These are phyloP conservation scores for Antheraea pernyi DNA, from an alignment of 1,140 invertebrate species.

Conservation along the genomic window DNA sequence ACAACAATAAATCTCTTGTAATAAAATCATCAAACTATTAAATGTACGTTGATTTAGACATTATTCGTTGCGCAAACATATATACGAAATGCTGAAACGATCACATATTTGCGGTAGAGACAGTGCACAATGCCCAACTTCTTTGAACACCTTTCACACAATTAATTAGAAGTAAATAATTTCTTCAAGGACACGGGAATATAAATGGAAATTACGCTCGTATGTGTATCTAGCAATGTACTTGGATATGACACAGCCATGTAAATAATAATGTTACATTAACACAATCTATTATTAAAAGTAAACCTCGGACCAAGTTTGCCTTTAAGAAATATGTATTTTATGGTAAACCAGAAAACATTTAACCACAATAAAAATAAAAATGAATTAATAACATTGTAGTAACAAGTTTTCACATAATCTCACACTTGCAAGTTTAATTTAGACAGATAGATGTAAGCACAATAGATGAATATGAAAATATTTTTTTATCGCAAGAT, in stretches of 20 bases:
- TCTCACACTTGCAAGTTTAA: too few species aligned
- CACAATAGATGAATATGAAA: too few species aligned
- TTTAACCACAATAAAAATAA: not conserved
- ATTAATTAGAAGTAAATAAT: too few species aligned
- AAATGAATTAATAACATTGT: not conserved
- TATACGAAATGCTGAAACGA: constrained; percentile 38
- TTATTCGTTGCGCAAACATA: constrained; percentile 49
- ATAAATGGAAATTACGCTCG: constrained; percentile 57
- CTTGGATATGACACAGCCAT: constrained; percentile 73
- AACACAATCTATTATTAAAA: too few species aligned
- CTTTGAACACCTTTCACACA: constrained; percentile 20
- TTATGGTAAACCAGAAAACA: not conserved
- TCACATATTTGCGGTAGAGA: constrained; percentile 13
- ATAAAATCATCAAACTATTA: constrained; percentile 73
- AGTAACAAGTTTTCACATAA: too few species aligned
- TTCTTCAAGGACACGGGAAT: constrained; percentile 40
- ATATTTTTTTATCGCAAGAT: too few species aligned
- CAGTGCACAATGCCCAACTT: constrained; percentile 39
- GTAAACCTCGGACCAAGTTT: too few species aligned
- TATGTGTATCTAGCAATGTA: constrained; percentile 51
- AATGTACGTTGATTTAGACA: constrained; percentile 66
- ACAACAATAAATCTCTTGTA: constrained; percentile 74
- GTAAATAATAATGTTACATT: not conserved
- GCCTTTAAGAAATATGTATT: not conserved
- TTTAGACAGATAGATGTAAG: too few species aligned